Base-by-base conservation (phyloP, 2,888 invertebrate species). In the Cephus sareptanus region DNA sequence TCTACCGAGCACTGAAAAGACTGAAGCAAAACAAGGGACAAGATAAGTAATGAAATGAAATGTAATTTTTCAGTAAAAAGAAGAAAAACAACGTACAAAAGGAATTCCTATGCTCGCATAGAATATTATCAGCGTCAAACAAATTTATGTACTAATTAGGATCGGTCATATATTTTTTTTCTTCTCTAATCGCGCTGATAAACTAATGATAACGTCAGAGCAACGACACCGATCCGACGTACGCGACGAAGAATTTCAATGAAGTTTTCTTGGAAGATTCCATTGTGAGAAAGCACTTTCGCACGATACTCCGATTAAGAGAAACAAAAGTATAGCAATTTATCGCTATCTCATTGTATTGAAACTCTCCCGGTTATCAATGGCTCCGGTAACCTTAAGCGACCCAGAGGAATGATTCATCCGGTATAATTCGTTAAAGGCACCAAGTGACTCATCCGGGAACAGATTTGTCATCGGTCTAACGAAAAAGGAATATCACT, bases 361-460 rank as follows among this genome's bases (percentile, higher is more conserved):
- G 56, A 56, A 56, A 23, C 56, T 56, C 9, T 56, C 13, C 23
- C 9, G 23, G 23, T 56, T 56, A 56, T 56, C 56, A 56, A 56
- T 56, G 56, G 9, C 56, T 56, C 56, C 9, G 9, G 23, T 56
- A 56, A 56, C 56, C 56, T 56, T 23, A 56, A 56, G 71, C 71
- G 71, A 71, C 33, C 71, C 71, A 23, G 71, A 23, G 34, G 15
- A 71, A 23, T 71, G 71, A 71, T 71, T 71, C 71, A 71, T 71
- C 71, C 71, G 71, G 71, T 71, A 15, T 31, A 71, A 71, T 71
- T 71, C 33, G 71, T 71, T 71, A 71, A 71, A 71, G 33, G 71
- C 71, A 34, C 71, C 71, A 9, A 33, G 31, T 71, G 71, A 71
- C 33, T 71, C 71, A 71, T 34, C 33, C 71, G 11, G 34, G 2